phyloP scores from a whole-genome alignment of 2,888 invertebrate genomes.

The Deroplatys truncata region DNA sequence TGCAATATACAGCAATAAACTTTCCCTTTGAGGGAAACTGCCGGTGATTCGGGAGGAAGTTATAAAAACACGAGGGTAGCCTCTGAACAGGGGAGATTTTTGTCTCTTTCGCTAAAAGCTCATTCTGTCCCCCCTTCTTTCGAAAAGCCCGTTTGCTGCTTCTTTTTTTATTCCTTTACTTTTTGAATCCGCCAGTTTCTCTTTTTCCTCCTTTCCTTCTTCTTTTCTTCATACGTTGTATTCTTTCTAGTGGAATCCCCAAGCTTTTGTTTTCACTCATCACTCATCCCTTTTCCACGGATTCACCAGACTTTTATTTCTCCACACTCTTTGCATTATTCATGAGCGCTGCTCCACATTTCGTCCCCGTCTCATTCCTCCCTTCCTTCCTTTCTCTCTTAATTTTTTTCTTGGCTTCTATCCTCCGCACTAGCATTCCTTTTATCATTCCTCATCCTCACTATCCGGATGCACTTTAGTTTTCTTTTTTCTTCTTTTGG shows the following conservation, averaged over 20 bases:
- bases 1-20: neutral
- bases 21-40: neutral
- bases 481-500: neutral
- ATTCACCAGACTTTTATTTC: constrained; percentile 21
- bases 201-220: neutral
- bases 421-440: neutral
- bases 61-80: neutral
- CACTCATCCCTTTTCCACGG: constrained; percentile 7
- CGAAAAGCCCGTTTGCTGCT: neutral
- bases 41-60: neutral
- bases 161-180: too few species aligned
- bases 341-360: neutral
- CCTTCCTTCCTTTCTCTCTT: neutral
- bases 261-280: constrained; percentile 23
- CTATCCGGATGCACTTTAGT: neutral
- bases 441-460: neutral
- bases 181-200: neutral
- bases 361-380: neutral
- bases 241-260: constrained; percentile 12
- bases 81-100: neutral
- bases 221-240: neutral
- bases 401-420: neutral
- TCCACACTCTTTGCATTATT: constrained; percentile 19
- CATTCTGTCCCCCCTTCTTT: neutral
- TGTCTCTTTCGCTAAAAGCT: neutral